Percentiles rank a stretch among this genome's conserved stretches.
These are phyloP conservation scores for Ephydatia muelleri DNA, from an alignment of 37 sponge, comb jelly and placozoan species.

Conservation along the genomic window DNA sequence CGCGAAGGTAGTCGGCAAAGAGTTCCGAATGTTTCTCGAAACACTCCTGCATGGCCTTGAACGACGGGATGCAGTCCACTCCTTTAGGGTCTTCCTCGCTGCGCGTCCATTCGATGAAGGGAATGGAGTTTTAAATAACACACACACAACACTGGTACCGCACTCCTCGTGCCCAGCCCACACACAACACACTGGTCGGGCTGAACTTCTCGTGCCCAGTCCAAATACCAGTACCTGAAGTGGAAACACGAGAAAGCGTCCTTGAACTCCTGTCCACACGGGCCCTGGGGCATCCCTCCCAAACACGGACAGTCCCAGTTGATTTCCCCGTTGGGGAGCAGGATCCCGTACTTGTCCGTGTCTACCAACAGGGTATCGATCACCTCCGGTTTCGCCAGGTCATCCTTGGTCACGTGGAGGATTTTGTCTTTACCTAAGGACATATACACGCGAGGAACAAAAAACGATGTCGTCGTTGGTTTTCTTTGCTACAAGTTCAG, in stretches of 20 bases:
- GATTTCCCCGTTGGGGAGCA: slow-evolving; percentile 87
- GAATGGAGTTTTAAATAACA: not conserved
- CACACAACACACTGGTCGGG: not conserved
- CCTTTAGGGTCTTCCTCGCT: slow-evolving; percentile 83
- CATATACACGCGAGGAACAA: too few relatives aligned
- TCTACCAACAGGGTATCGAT: slow-evolving; percentile 37
- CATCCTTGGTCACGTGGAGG: slow-evolving; percentile 83
- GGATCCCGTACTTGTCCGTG: slow-evolving; percentile 65
- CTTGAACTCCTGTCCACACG: slow-evolving; percentile 88
- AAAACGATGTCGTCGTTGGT: too few relatives aligned
- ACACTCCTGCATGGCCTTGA: slow-evolving; percentile 78
- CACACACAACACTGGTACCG: not conserved
- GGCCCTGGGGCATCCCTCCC: slow-evolving; percentile 79
- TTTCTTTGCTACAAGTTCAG: too few relatives aligned
- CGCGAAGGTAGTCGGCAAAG: slow-evolving; percentile 41
- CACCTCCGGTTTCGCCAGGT: slow-evolving; percentile 59
- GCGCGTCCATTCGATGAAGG: not conserved
- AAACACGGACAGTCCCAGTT: slow-evolving; percentile 98
- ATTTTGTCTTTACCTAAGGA: slow-evolving; percentile 72
- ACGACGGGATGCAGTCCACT: slow-evolving; percentile 77
- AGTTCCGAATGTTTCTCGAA: slow-evolving; percentile 72
- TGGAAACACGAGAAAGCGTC: slow-evolving; percentile 88
- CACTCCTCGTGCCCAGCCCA: not conserved
- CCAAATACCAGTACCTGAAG: slow-evolving; percentile 39
- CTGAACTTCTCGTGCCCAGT: slow-evolving; percentile 3